Percentiles rank a stretch among this genome's conserved stretches.
Conservation (phyloP, 2,113 vertebrate genomes). For the Bucco capensis region DNA sequence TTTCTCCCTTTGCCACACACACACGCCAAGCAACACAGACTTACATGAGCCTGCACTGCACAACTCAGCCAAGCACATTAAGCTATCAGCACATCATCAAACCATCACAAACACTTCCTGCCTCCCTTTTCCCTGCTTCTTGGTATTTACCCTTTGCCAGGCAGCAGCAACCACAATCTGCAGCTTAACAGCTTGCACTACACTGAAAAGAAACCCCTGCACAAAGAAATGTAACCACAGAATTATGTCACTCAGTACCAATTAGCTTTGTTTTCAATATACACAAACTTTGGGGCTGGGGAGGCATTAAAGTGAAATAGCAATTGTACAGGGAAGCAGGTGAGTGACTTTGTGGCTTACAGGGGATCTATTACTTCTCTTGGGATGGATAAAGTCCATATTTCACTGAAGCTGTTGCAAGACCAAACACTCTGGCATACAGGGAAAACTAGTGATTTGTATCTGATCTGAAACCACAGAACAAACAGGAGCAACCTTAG, state of each 20-base stretch:
- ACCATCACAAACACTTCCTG: background rate
- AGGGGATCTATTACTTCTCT: background rate
- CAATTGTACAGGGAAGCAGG: background rate
- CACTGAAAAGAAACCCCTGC: background rate
- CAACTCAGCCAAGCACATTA: background rate
- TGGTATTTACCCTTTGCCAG: background rate
- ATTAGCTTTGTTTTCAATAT: constrained; percentile 2
- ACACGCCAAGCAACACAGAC: background rate
- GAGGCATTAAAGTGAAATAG: background rate
- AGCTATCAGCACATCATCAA: background rate
- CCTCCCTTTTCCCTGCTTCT: background rate
- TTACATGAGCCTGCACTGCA: background rate
- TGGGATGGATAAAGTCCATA: background rate
- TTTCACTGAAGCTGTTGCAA: background rate
- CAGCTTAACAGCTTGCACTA: background rate
- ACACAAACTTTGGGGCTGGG: background rate
- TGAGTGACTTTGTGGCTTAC: background rate
- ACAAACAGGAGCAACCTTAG: background rate
- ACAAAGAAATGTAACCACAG: background rate
- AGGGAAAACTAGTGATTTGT: background rate
- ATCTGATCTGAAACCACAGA: background rate
- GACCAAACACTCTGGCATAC: background rate
- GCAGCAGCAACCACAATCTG: background rate
- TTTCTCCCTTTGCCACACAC: background rate
- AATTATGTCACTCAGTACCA: constrained; percentile 16